Conservation (phyloP, 2,797 vertebrate species). For the Salmo trutta region DNA sequence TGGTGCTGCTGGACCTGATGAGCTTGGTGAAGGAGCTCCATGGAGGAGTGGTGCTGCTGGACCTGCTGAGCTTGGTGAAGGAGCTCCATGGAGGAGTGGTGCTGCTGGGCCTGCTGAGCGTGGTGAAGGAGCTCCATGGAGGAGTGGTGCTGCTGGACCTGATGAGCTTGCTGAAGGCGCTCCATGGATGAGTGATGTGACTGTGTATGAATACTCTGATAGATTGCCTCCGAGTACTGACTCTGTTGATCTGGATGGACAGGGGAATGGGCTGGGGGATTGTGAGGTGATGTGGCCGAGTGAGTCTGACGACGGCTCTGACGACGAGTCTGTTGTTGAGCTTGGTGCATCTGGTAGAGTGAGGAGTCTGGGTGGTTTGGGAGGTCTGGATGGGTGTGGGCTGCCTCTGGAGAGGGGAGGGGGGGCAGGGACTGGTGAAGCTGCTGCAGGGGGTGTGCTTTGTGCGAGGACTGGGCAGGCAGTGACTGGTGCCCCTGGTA, state of each 20-base stretch:
- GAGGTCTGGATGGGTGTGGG: slow-evolving; percentile 57
- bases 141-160: too few relatives aligned
- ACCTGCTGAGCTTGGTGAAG: too few relatives aligned
- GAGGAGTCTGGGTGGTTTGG: slow-evolving; percentile 54
- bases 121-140: too few relatives aligned
- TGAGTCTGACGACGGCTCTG: slow-evolving; percentile 63
- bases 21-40: not conserved
- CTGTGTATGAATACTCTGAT: slow-evolving; percentile 65
- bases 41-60: too few relatives aligned
- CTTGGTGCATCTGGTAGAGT: slow-evolving; percentile 68
- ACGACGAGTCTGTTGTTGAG: slow-evolving; percentile 50
- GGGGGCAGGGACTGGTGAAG: slow-evolving; percentile 77
- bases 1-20: slow-evolving; percentile 64
- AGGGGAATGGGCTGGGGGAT: slow-evolving; percentile 36
- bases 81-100: too few relatives aligned
- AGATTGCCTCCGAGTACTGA: slow-evolving; percentile 66
- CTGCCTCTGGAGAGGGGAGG: slow-evolving; percentile 68
- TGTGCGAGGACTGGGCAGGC: slow-evolving; percentile 72
- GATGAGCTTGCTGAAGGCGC: slow-evolving; percentile 6
- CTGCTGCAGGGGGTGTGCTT: slow-evolving; percentile 68
- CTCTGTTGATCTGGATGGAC: slow-evolving; percentile 54
- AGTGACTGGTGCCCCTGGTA: slow-evolving; percentile 79
- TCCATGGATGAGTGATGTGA: slow-evolving; percentile 63
- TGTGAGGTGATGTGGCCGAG: slow-evolving; percentile 68
- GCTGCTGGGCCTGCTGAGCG: too few relatives aligned